These are phyloP conservation scores for Galerucella nymphaeae DNA, from an alignment of 2,888 invertebrate genomes.

Conservation along the genomic window DNA sequence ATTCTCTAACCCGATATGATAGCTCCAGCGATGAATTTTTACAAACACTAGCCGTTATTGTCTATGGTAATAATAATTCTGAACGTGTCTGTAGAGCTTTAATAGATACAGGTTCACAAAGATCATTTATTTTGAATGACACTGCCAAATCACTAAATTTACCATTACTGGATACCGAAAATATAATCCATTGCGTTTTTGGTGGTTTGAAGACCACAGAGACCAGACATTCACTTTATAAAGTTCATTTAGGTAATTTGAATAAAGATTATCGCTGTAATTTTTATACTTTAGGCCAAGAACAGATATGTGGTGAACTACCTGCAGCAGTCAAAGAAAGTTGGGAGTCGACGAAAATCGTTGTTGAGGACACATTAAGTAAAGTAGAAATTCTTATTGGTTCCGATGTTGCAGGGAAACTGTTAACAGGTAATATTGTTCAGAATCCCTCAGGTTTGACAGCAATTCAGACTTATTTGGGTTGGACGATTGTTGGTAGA, in stretches of 20 bases:
- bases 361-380: constrained; percentile 32
- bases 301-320: constrained; percentile 38
- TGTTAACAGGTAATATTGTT: constrained; percentile 45
- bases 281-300: constrained; percentile 39
- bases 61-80: too few relatives aligned
- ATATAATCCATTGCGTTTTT: constrained; percentile 40
- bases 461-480: constrained; percentile 44
- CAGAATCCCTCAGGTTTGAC: constrained; percentile 46
- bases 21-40: neutral
- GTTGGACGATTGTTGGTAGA: constrained; percentile 17
- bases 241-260: constrained; percentile 24
- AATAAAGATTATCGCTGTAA: constrained; percentile 38
- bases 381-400: constrained; percentile 49
- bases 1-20: neutral
- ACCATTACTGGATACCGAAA: constrained; percentile 30
- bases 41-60: constrained; percentile 22
- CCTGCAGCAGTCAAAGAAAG: constrained; percentile 34
- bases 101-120: constrained; percentile 46
- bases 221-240: constrained; percentile 9
- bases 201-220: constrained; percentile 27
- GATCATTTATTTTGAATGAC: constrained; percentile 42
- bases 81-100: constrained; percentile 9
- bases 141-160: constrained; percentile 33
- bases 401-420: constrained; percentile 50
- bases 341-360: constrained; percentile 39